A percentile compares a stretch with the other conserved stretches of the same genome.
Conservation (phyloP, 2,797 vertebrate genomes). For the Artibeus lituratus region DNA sequence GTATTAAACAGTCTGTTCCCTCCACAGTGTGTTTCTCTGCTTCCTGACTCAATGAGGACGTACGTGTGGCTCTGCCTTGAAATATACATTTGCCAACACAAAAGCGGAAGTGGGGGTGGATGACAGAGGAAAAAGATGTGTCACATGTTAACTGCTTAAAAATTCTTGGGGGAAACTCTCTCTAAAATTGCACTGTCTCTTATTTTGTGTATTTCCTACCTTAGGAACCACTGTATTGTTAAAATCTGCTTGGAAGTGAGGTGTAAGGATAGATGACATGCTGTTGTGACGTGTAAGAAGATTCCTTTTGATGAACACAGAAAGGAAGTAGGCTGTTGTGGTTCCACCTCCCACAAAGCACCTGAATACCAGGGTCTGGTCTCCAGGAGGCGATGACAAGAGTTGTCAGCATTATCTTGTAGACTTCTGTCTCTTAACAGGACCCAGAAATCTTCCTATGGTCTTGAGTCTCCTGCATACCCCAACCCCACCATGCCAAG, state of each 20-base stretch:
- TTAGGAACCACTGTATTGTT: not conserved
- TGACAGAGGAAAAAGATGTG: not conserved
- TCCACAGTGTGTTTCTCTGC: not conserved
- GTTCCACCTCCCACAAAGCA: not conserved
- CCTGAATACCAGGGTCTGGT: not conserved
- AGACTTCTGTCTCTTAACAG: not conserved
- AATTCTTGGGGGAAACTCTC: not conserved
- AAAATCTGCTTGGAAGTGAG: not conserved
- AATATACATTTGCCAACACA: not conserved
- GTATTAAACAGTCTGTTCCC: constrained; percentile 61
- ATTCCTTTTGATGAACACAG: not conserved
- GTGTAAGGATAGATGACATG: not conserved
- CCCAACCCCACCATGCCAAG: not conserved
- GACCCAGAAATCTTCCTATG: not conserved
- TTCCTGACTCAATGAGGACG: not conserved
- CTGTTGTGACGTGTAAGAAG: not conserved
- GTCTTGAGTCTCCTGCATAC: not conserved
- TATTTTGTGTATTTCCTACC: not conserved
- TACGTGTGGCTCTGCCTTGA: not conserved
- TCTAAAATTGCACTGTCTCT: not conserved
- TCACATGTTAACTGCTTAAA: not conserved
- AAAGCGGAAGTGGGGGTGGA: not conserved
- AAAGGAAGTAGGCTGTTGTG: not conserved
- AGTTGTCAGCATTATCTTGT: not conserved
- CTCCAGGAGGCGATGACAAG: not conserved